Percentiles rank a stretch among this genome's conserved stretches.
Evolutionary conservation across 2,888 invertebrate species (phyloP).

Genomic region (Nephrotoma flavescens): DNA sequence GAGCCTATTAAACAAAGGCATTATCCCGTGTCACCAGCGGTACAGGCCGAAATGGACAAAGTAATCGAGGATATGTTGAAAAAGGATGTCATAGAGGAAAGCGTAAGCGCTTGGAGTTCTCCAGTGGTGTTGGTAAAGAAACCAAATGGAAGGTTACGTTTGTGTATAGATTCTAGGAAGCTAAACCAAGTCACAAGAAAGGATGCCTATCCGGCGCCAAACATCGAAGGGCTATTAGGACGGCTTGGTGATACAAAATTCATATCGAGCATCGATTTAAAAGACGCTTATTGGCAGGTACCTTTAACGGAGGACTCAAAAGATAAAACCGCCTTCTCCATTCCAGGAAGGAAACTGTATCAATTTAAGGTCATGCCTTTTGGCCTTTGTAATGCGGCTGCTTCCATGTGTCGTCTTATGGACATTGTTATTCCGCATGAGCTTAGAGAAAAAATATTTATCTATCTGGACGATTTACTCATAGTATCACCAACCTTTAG

Average conservation of each 20-base stretch:
- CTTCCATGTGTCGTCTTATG: constrained; percentile 14
- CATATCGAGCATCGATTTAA: constrained; percentile 12
- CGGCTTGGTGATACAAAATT: constrained; percentile 14
- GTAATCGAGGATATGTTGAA: constrained; percentile 21
- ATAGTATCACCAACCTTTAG: neutral
- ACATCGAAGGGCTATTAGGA: constrained; percentile 2
- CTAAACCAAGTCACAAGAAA: neutral
- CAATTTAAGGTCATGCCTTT: constrained; percentile 12
- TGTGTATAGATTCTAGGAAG: constrained; percentile 1
- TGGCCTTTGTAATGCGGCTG: constrained; percentile 8
- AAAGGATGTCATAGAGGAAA: constrained; percentile 18
- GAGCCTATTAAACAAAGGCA: constrained; percentile 12
- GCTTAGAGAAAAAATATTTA: constrained; percentile 8
- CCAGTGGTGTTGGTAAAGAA: constrained; percentile 17
- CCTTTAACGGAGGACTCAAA: constrained; percentile 11
- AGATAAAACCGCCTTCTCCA: constrained; percentile 15
- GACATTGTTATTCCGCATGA: constrained; percentile 14
- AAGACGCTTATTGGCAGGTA: constrained; percentile 12
- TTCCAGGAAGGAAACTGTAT: constrained; percentile 10
- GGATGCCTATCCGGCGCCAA: constrained; percentile 6
- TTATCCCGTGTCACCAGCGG: constrained; percentile 13
- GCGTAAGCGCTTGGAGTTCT: constrained; percentile 18
- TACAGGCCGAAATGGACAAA: constrained; percentile 12
- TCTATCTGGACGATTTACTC: constrained; percentile 7
- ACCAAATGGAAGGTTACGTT: neutral